Conservation (phyloP, 2,888 invertebrate species). For the Drosophila vallismaia region DNA sequence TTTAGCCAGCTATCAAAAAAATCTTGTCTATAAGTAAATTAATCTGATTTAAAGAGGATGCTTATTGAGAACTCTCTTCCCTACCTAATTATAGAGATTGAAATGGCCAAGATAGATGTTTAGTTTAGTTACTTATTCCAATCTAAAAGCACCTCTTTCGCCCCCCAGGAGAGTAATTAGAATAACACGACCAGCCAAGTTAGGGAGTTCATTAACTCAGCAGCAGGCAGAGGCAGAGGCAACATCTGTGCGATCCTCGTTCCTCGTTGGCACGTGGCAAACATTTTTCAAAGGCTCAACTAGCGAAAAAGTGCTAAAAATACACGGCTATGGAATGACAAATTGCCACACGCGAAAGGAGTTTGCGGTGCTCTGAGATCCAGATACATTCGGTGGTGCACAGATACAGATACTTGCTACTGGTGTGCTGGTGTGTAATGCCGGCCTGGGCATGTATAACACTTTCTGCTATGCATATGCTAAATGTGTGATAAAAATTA, state of each 20-base stretch:
- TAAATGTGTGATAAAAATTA: constrained; percentile 82
- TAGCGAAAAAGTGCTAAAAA: constrained; percentile 51
- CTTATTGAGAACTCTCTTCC: too few species aligned
- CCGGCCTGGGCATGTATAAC: constrained; percentile 8
- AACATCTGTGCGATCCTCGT: constrained; percentile 33
- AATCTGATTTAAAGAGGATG: too few species aligned
- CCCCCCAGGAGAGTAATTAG: constrained; percentile 6
- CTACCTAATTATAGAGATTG: too few species aligned
- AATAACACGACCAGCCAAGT: constrained; percentile 3
- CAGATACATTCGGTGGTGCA: constrained; percentile 41
- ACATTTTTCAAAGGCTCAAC: constrained; percentile 68
- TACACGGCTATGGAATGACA: constrained; percentile 64
- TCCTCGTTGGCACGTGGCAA: constrained; percentile 61
- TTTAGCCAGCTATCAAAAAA: too few species aligned
- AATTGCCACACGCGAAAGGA: constrained; percentile 56
- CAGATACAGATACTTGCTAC: constrained; percentile 1
- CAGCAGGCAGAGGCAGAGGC: background rate
- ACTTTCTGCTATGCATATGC: constrained; percentile 64
- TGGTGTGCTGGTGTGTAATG: too few species aligned
- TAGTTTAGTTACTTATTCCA: too few species aligned
- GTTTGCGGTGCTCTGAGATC: background rate
- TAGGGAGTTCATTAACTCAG: constrained; percentile 65
- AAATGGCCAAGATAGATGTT: background rate
- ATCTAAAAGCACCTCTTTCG: background rate
- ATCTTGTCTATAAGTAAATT: too few species aligned